Evolutionary conservation across 2,797 vertebrate species (phyloP).

Genomic region (Loris lydekkerianus): DNA sequence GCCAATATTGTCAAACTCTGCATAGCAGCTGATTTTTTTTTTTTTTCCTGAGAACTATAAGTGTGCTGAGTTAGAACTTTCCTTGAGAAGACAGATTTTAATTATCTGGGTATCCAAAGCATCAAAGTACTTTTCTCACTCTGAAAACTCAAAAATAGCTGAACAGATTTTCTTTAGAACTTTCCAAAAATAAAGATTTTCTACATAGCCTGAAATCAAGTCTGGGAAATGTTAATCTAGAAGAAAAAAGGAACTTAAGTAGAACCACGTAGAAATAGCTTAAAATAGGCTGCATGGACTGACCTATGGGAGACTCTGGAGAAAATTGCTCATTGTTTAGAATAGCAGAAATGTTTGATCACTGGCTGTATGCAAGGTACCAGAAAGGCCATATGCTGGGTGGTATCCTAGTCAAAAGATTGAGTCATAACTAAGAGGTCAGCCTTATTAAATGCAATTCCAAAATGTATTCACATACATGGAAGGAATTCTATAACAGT

Average conservation of each 20-base stretch:
- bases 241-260: slow-evolving; percentile 2
- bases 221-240: slow-evolving; percentile 62
- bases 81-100: slow-evolving; percentile 50
- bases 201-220: slow-evolving; percentile 65
- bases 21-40: background rate
- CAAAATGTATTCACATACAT: background rate
- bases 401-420: background rate
- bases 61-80: slow-evolving; percentile 4
- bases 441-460: background rate
- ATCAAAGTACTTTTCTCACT: slow-evolving; percentile 67
- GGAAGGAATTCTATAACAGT: background rate
- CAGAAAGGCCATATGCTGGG: background rate
- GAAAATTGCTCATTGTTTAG: background rate
- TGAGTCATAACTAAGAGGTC: background rate
- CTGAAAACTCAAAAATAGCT: slow-evolving; percentile 74
- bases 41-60: background rate
- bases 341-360: background rate
- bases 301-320: background rate
- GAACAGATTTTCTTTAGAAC: slow-evolving; percentile 76
- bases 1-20: background rate
- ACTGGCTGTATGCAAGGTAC: background rate
- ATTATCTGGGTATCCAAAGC: slow-evolving; percentile 47
- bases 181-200: slow-evolving; percentile 77
- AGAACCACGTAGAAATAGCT: background rate
- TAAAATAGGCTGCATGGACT: background rate